phyloP scores from a whole-genome alignment of 2,888 invertebrate genomes.

The Galeopsomyia nigrocyanea region DNA sequence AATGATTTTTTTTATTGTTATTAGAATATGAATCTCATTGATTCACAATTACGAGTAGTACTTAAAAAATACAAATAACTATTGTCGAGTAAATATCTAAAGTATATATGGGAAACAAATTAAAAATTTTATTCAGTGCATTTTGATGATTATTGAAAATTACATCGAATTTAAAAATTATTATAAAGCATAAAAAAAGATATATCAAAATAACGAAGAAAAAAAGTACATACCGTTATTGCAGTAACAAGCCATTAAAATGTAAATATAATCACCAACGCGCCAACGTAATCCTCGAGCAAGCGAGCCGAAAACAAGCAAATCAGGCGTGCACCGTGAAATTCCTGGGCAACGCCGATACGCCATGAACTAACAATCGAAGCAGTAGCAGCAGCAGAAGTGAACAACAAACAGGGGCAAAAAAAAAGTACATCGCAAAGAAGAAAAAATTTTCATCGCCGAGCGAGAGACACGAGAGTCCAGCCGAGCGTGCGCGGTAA shows the following conservation, averaged over 20 bases:
- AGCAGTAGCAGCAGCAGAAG: constrained; percentile 20
- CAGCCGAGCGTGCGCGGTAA: constrained; percentile 15
- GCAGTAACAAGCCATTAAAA: constrained; percentile 15
- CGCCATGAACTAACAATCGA: constrained; percentile 40
- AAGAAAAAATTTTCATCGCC: too few relatives aligned
- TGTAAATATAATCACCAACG: constrained; percentile 1
- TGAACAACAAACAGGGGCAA: neutral
- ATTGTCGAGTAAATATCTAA: too few relatives aligned
- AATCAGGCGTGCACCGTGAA: constrained; percentile 6
- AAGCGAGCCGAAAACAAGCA: constrained; percentile 1
- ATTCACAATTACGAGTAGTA: too few relatives aligned
- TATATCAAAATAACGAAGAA: too few relatives aligned
- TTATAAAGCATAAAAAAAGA: too few relatives aligned
- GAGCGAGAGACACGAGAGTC: neutral
- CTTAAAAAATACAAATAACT: too few relatives aligned
- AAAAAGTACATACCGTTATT: neutral
- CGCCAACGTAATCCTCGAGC: neutral
- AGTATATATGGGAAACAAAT: too few relatives aligned
- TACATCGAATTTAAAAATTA: too few relatives aligned
- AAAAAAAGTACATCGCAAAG: neutral
- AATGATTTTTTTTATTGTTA: too few relatives aligned
- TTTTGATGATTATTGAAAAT: too few relatives aligned
- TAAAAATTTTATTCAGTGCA: too few relatives aligned
- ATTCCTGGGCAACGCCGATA: constrained; percentile 3
- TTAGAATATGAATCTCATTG: too few relatives aligned